A percentile compares a stretch with the other conserved stretches of the same genome.
phyloP scores from a whole-genome alignment of 2,888 invertebrate genomes.

The Chrysopilus asiliformis region DNA sequence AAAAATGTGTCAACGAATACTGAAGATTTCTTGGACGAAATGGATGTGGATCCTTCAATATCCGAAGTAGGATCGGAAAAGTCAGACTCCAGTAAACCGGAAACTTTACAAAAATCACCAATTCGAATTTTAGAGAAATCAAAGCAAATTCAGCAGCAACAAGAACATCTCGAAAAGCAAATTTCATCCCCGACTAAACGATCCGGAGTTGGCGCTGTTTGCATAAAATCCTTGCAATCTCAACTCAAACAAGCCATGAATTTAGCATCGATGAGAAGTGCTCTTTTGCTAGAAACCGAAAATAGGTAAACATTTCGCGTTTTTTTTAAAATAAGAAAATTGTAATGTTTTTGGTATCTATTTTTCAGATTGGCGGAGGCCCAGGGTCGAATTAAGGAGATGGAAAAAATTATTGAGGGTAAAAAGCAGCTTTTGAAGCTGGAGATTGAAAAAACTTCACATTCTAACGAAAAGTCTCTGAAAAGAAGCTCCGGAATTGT shows the following conservation, averaged over 20 bases:
- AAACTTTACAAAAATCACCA: no score
- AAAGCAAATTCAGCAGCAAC: no score
- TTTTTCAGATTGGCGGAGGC: constrained; percentile 21
- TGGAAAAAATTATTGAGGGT: constrained; percentile 19
- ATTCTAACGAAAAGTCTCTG: constrained; percentile 6
- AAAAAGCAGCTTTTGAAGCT: constrained; percentile 13
- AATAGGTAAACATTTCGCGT: constrained; percentile 19
- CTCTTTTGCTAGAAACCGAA: constrained; percentile 19
- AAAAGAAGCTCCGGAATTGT: constrained; percentile 20
- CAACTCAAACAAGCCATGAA: constrained; percentile 17
- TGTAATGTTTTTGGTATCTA: neutral
- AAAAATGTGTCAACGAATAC: constrained; percentile 25
- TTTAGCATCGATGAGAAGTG: constrained; percentile 18
- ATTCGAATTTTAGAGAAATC: no score
- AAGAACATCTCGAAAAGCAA: no score
- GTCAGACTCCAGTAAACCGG: no score
- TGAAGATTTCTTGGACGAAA: no score
- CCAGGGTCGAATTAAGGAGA: constrained; percentile 22
- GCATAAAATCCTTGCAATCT: constrained; percentile 14
- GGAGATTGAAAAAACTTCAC: constrained; percentile 14
- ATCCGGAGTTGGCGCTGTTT: no score
- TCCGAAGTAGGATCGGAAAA: no score
- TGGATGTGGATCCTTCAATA: no score
- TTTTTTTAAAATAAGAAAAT: neutral
- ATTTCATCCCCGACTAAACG: no score